A percentile compares a stretch with the other conserved stretches of the same genome.
phyloP scores from a whole-genome alignment of 2,888 invertebrate genomes.

The Caenorhabditis japonica region DNA sequence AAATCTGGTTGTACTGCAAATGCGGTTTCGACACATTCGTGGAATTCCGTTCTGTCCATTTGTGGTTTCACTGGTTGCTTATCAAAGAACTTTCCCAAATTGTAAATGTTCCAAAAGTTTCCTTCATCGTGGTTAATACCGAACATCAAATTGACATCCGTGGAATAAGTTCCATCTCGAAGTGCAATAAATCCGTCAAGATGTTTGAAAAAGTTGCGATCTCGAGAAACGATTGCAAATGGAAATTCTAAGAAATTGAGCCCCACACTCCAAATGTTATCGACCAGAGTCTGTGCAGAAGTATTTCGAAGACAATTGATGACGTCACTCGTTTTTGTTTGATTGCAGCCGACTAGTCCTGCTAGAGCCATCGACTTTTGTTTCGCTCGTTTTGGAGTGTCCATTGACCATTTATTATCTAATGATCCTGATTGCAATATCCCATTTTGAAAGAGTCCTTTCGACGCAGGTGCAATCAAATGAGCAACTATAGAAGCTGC shows the following conservation, averaged over 20 bases:
- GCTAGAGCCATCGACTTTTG: constrained; percentile 88
- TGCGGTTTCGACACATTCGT: constrained; percentile 71
- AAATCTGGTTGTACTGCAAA: constrained; percentile 71
- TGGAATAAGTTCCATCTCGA: constrained; percentile 86
- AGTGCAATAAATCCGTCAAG: constrained; percentile 75
- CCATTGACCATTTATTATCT: constrained; percentile 95
- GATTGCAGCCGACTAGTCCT: constrained; percentile 87
- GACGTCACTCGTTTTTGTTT: constrained; percentile 61
- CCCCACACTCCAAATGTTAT: constrained; percentile 72
- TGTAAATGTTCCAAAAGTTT: constrained; percentile 77
- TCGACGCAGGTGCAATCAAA: constrained; percentile 84
- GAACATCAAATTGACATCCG: constrained; percentile 89
- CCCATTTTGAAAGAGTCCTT: constrained; percentile 83
- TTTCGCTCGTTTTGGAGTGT: constrained; percentile 86
- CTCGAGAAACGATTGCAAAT: constrained; percentile 73
- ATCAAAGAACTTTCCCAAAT: constrained; percentile 73
- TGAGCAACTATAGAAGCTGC: constrained; percentile 84
- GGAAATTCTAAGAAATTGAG: constrained; percentile 76
- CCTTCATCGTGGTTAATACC: constrained; percentile 95
- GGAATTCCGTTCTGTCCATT: constrained; percentile 66
- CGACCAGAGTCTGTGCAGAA: constrained; percentile 73
- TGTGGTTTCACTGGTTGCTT: constrained; percentile 67
- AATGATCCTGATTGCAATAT: constrained; percentile 94
- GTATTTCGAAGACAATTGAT: constrained; percentile 65
- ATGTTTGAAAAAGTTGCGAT: constrained; percentile 70